phyloP scores from a whole-genome alignment of 2,797 vertebrate species.

The Hippoglossus hippoglossus region DNA sequence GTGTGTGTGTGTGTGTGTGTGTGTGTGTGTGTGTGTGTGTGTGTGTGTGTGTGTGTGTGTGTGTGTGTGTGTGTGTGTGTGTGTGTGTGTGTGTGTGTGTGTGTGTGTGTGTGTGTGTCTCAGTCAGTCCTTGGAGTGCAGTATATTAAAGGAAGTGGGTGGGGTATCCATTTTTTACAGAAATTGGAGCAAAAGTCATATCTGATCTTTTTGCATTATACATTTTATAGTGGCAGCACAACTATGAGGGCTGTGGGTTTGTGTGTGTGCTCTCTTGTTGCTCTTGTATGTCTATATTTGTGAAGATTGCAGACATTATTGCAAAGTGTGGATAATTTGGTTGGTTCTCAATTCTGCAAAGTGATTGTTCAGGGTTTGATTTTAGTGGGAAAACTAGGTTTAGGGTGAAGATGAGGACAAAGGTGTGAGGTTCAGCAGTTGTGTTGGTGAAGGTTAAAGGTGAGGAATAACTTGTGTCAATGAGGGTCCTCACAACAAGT shows the following conservation, averaged over 20 bases:
- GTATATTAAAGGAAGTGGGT: constrained; percentile 40
- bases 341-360: background rate
- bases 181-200: constrained; percentile 15
- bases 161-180: constrained; percentile 20
- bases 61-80: background rate
- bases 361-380: background rate
- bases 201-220: background rate
- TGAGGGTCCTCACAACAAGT: background rate
- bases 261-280: too few species aligned
- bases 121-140: constrained; percentile 33
- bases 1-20: background rate
- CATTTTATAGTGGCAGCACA: background rate
- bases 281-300: background rate
- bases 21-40: too few species aligned
- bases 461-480: background rate
- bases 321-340: background rate
- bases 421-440: background rate
- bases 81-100: too few species aligned
- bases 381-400: background rate
- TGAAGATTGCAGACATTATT: background rate
- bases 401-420: background rate
- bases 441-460: background rate
- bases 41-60: too few species aligned
- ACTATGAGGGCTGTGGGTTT: background rate
- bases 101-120: constrained; percentile 14